phyloP scores from a whole-genome alignment of 2,113 vertebrate genomes.

The Sander lucioperca region DNA sequence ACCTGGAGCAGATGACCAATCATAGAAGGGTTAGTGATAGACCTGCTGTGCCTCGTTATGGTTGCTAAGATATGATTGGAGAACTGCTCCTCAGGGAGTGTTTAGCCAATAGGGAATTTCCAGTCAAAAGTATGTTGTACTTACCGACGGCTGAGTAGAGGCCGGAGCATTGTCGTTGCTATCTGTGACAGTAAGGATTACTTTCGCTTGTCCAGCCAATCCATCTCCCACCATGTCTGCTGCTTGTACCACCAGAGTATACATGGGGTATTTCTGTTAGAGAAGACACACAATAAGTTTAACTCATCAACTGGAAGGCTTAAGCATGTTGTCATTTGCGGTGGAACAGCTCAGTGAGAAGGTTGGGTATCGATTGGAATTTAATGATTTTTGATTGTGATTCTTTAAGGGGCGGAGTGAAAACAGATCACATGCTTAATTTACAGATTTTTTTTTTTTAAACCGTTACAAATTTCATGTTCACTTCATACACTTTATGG shows the following conservation, averaged over 20 bases:
- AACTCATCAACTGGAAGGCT: not conserved
- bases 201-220: slow-evolving; percentile 64
- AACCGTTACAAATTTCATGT: no score
- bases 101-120: no score
- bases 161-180: slow-evolving; percentile 88
- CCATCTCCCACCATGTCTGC: slow-evolving; percentile 84
- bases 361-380: not conserved
- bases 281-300: not conserved
- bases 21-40: no score
- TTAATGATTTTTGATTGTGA: not conserved
- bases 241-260: slow-evolving; percentile 85
- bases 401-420: no score
- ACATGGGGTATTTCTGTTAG: slow-evolving; percentile 83
- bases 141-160: slow-evolving; percentile 84
- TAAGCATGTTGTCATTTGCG: not conserved
- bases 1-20: no score
- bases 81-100: no score
- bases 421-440: no score
- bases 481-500: no score
- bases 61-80: no score
- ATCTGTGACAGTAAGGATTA: slow-evolving; percentile 86
- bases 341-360: not conserved
- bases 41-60: no score
- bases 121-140: slow-evolving; percentile 14
- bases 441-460: no score